Percentiles rank a stretch among this genome's conserved stretches.
Evolutionary conservation across 2,888 invertebrate species (phyloP).

Genomic region (Dryococelus australis): DNA sequence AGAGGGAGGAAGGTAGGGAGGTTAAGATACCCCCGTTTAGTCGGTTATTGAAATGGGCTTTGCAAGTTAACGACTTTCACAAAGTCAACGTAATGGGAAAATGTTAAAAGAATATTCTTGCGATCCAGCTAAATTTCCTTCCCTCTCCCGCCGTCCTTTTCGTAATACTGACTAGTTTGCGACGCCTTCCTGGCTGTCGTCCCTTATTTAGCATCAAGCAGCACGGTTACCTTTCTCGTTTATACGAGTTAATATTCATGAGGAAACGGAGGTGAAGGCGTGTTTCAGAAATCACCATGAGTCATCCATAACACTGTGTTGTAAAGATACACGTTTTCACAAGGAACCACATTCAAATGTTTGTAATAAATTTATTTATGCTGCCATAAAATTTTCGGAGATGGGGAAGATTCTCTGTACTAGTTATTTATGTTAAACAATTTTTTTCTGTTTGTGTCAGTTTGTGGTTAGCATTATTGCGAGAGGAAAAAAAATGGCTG

Average conservation of each 20-base stretch:
- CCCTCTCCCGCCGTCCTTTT: not conserved
- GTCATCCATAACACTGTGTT: too few relatives aligned
- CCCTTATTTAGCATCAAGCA: not conserved
- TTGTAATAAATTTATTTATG: too few relatives aligned
- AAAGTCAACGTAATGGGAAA: not conserved
- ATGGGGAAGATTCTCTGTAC: too few relatives aligned
- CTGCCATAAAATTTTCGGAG: too few relatives aligned
- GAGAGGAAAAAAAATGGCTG: too few relatives aligned
- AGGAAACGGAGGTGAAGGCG: not conserved
- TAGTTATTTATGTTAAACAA: too few relatives aligned
- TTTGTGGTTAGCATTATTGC: too few relatives aligned
- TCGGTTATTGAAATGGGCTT: not conserved
- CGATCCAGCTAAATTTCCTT: not conserved
- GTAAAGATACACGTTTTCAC: too few relatives aligned
- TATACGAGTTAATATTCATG: not conserved
- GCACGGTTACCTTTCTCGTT: not conserved
- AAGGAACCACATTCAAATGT: too few relatives aligned
- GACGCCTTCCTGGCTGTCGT: not conserved
- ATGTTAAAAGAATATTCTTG: not conserved
- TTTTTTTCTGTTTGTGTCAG: too few relatives aligned
- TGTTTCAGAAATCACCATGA: too few relatives aligned
- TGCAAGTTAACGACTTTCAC: not conserved
- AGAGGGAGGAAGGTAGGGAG: not conserved
- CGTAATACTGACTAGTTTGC: not conserved
- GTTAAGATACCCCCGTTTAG: not conserved